Conservation (phyloP, 2,888 invertebrate species). For the Volucella bombylans region DNA sequence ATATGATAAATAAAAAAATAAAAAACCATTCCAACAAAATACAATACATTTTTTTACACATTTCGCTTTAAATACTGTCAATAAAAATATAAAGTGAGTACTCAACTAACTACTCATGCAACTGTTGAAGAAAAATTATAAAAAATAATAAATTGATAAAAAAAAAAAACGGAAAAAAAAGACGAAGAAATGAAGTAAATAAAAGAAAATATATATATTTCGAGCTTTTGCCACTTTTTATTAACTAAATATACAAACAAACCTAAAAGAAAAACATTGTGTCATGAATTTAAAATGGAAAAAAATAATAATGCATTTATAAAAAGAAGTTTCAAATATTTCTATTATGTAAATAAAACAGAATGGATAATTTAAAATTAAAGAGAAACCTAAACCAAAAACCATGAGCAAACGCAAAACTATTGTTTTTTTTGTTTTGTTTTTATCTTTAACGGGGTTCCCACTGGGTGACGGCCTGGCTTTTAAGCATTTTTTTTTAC, state of each 20-base stretch:
- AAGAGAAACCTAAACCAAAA: conserved; percentile 26
- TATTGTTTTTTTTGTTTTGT: no score
- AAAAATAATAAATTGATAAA: conserved; percentile 59
- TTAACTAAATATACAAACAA: conserved; percentile 70
- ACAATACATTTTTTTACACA: conserved; percentile 62
- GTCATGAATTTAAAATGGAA: conserved; percentile 68
- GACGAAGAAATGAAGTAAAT: conserved; percentile 53
- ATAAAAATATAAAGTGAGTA: conserved; percentile 58
- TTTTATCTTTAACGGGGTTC: no score
- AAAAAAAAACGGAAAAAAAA: conserved; percentile 24
- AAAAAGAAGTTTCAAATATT: conserved; percentile 49
- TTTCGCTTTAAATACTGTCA: conserved; percentile 65
- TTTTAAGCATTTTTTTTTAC: no score
- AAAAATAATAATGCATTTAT: conserved; percentile 24
- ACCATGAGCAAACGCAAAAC: conserved; percentile 35
- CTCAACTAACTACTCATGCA: conserved; percentile 51
- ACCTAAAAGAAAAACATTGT: conserved; percentile 50
- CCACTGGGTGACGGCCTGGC: no score
- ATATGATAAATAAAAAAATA: conserved; percentile 7
- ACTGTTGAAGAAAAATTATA: no score
- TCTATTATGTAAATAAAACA: conserved; percentile 51
- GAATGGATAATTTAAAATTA: conserved; percentile 35
- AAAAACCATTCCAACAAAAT: conserved; percentile 22
- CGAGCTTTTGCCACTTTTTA: conserved; percentile 75
- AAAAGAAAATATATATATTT: conserved; percentile 68